Base-by-base conservation (phyloP, 2,888 invertebrate genomes). In the Rotaria magnacalcarata region DNA sequence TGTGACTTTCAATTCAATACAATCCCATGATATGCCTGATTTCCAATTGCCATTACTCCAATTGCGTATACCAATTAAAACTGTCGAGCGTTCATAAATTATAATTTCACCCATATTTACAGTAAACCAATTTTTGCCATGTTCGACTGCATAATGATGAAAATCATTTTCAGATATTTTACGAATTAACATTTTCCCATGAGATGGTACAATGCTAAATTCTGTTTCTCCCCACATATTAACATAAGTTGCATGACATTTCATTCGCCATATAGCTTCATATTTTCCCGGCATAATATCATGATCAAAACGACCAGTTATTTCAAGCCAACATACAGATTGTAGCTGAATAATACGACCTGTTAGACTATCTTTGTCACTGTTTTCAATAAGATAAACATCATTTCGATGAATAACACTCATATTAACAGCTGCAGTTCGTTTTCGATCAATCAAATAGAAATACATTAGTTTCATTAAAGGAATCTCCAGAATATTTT, bases 401-500 rank as follows among this genome's bases (percentile, higher is more conserved):
- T 34, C 14, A 47, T 47, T 47, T 11, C 41, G 43, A 80, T 80
- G 80, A n/a, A 80, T 41, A 47, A 80, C 80, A 47, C 19, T 24
- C 47, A 47, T 80, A 80, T 80, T 80, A 47, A 21, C 47, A 24
- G n/a, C 47, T 80, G 80, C 24, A 24, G 5, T 5, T 43, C 47
- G 80, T 80, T 80, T 80, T 47, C 80, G 43, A 80, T 80, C 80
- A 24, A 80, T 47, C n/a, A 80, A 47, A 80, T 80, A 80, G 2
- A 80, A 80, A 80, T 80, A 80, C 11, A 80, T 24, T 80, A 80
- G n/a, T 80, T 80, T 80, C 80, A 80, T 80, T 24, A 80, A 80
- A 47, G 43, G 80, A 80, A 47, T 47, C 7, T 21, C 24, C 5
- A 24, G 10, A 4, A 0, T 1, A 47, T 80, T 80, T 11, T 19